Percentiles rank a stretch among this genome's conserved stretches.
phyloP scores from a whole-genome alignment of 1,140 invertebrate genomes.

The Tribolium madens region DNA sequence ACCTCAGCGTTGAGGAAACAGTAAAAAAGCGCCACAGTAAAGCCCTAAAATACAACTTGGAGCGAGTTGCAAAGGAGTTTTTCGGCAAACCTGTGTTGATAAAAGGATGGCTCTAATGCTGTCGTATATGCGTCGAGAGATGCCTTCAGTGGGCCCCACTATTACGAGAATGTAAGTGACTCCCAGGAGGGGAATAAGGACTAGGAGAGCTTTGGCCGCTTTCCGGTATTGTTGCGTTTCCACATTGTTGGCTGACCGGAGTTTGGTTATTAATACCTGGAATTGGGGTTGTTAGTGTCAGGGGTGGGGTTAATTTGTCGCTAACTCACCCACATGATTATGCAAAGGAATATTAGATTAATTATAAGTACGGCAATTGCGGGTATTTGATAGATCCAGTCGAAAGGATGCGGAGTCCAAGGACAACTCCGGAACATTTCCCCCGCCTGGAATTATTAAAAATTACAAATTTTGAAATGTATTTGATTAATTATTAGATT shows the following conservation, averaged over 20 bases:
- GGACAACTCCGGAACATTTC: conserved; percentile 66
- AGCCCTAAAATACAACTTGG: conserved; percentile 71
- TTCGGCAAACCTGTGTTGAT: conserved; percentile 80
- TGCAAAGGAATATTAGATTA: conserved; percentile 88
- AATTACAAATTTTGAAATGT: background rate
- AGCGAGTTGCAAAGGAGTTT: background rate
- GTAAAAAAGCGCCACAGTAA: conserved; percentile 87
- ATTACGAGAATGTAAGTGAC: conserved; percentile 88
- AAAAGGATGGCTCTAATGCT: conserved; percentile 80
- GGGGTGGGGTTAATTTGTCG: conserved; percentile 51
- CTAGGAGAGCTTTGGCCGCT: conserved; percentile 88
- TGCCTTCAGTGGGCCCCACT: conserved; percentile 78
- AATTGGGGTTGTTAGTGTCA: background rate
- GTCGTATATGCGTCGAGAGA: conserved; percentile 75
- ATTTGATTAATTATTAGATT: conserved; percentile 21
- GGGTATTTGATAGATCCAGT: conserved; percentile 86
- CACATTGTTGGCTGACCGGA: conserved; percentile 85
- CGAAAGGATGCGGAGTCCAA: conserved; percentile 80
- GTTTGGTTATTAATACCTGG: conserved; percentile 92
- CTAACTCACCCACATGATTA: conserved; percentile 90
- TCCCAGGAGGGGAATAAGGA: conserved; percentile 89
- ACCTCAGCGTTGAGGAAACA: conserved; percentile 94
- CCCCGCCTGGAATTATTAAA: conserved; percentile 36
- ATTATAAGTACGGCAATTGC: conserved; percentile 79
- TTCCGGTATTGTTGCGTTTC: conserved; percentile 92